A percentile compares a stretch with the other conserved stretches of the same genome.
Conservation (phyloP, 2,888 invertebrate species). For the Drosophila longiperda region DNA sequence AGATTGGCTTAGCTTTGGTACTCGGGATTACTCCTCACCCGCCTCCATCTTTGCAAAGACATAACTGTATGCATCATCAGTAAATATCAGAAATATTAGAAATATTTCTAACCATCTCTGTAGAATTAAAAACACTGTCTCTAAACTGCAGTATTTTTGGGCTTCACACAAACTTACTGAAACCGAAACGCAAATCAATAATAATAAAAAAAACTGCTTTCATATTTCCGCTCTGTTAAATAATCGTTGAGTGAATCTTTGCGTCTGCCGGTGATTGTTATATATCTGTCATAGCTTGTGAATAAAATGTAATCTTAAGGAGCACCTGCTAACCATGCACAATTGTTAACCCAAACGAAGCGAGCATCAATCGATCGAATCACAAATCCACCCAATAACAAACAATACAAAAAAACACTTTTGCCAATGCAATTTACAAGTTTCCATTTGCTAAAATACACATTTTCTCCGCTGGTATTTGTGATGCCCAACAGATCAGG, state of each 20-base stretch:
- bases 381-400: conserved; percentile 1
- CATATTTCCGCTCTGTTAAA: background rate
- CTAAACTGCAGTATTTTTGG: conserved; percentile 40
- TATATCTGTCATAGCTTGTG: conserved; percentile 44
- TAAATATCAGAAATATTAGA: background rate
- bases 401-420: background rate
- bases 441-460: background rate
- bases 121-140: conserved; percentile 8
- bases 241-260: conserved; percentile 22
- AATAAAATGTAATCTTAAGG: conserved; percentile 60
- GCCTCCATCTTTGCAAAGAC: background rate
- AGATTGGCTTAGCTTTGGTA: background rate
- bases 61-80: background rate
- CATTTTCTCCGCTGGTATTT: conserved; percentile 7
- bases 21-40: background rate
- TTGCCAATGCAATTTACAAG: background rate
- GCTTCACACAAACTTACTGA: conserved; percentile 25
- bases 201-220: background rate
- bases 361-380: conserved; percentile 20
- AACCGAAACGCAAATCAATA: background rate
- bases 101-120: background rate
- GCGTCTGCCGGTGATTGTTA: conserved; percentile 37
- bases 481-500: conserved; percentile 89
- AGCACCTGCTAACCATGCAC: conserved; percentile 34
- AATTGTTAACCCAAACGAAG: conserved; percentile 23